Conservation (phyloP, 2,797 vertebrate species). For the Knipowitschia caucasica region DNA sequence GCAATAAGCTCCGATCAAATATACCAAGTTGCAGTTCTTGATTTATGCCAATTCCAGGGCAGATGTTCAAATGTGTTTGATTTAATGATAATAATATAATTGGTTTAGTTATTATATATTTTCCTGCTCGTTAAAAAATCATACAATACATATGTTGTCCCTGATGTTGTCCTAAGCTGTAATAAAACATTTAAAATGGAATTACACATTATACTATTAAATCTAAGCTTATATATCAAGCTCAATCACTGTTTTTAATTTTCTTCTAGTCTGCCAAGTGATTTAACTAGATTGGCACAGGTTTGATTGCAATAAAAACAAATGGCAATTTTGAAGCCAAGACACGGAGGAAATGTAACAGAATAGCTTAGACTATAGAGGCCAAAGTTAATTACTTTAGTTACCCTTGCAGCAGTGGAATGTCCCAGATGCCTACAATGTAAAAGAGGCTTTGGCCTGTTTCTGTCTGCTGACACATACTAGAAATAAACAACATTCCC, state of each 20-base stretch:
- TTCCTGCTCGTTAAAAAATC: too few species aligned
- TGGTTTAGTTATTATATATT: too few species aligned
- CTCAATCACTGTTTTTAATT: constrained; percentile 44
- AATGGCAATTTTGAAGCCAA: constrained; percentile 36
- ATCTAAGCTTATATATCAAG: constrained; percentile 8
- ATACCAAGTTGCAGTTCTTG: constrained; percentile 19
- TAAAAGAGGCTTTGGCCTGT: constrained; percentile 63
- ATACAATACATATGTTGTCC: too few species aligned
- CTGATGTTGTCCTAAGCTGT: too few species aligned
- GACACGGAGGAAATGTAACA: constrained; percentile 17
- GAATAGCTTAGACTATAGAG: constrained; percentile 37
- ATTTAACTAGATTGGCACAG: constrained; percentile 57
- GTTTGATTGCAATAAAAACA: constrained; percentile 60
- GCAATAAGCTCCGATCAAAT: constrained; percentile 62
- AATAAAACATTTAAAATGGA: background rate
- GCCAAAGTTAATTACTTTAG: constrained; percentile 44
- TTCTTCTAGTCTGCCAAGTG: constrained; percentile 37
- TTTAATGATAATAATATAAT: background rate
- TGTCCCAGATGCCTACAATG: constrained; percentile 64
- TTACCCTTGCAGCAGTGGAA: constrained; percentile 55
- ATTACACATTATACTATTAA: background rate
- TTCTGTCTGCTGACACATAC: constrained; percentile 62
- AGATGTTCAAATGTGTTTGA: constrained; percentile 6
- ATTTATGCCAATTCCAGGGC: constrained; percentile 11
- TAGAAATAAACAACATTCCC: constrained; percentile 72